These are phyloP conservation scores for Halichoeres trimaculatus DNA, from an alignment of 2,113 vertebrate species.

Conservation along the genomic window DNA sequence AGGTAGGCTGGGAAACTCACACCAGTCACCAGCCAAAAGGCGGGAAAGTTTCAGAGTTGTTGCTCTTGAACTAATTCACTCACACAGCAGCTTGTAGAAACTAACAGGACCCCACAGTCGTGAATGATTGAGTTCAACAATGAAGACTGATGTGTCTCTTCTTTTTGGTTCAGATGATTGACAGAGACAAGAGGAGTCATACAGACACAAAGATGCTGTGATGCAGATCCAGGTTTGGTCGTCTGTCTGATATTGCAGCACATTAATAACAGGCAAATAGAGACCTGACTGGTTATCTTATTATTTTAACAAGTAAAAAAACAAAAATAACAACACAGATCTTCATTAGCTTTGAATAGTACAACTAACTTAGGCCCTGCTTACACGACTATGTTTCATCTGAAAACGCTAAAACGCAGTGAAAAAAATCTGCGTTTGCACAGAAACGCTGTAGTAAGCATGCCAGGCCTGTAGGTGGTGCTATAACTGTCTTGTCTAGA, in stretches of 20 bases:
- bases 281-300: constrained; percentile 34
- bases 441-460: no score
- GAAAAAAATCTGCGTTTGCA: no score
- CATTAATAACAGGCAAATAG: constrained; percentile 15
- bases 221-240: constrained; percentile 45
- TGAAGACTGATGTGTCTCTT: background rate
- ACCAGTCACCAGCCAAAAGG: constrained; percentile 21
- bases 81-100: background rate
- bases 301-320: no score
- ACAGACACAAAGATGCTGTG: constrained; percentile 23
- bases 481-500: no score
- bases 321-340: no score
- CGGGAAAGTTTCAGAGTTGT: constrained; percentile 19
- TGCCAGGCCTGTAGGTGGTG: no score
- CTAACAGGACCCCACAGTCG: background rate
- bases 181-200: background rate
- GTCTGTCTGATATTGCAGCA: constrained; percentile 23
- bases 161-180: constrained; percentile 21
- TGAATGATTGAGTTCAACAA: background rate
- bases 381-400: no score
- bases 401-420: no score
- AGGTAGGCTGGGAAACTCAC: constrained; percentile 44
- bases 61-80: constrained; percentile 11
- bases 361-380: no score
- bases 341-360: no score